Base-by-base conservation (phyloP, 2,888 invertebrate genomes). In the Liodrosophila aerea region DNA sequence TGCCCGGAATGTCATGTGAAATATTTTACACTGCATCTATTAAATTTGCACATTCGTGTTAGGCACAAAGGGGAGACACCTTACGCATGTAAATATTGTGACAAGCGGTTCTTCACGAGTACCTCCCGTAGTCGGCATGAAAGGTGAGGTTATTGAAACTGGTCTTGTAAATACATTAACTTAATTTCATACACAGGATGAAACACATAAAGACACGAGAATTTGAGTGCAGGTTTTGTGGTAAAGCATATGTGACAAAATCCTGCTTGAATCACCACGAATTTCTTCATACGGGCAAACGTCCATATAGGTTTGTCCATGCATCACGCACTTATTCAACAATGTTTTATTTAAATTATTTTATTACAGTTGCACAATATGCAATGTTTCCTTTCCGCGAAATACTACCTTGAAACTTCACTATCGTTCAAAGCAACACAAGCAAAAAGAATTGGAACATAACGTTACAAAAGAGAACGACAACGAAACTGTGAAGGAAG, bases 21-120 rank as follows among this genome's bases (percentile, higher is more conserved):
- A 22, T 64, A 44, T 8, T 57, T 57, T 15, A 64, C 69, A 0
- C 43, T 34, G 0, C 70, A 70, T 33, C 44, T 69, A 12, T 30
- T 70, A 0, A 64, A 69, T 8, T 50, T 69, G 29, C 69, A 70
- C 30, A 46, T 54, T 4, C 53, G 64, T 0, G 45, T 57, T 0
- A 33, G 45, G 1, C 89, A 89, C 51, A 84, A 86, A 0, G 89
- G 87, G 41, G 86, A 87, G 1, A 88, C 82, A 46, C 88, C 88
- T 5, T 87, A 83, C 29, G 73, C 72, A 30, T 87, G 87, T 37
- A 65, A 70, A 34, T 81, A 71, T 41, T 87, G 87, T 31, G 82
- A 78, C 31, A 74, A 80, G 1, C 76, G 77, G 7, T 87, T 87
- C 37, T 77, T 75, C 12, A 85, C 87, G n/a, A 73, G 87, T 13